Conservation (phyloP, 2,797 vertebrate species). For the Monodelphis domestica region DNA sequence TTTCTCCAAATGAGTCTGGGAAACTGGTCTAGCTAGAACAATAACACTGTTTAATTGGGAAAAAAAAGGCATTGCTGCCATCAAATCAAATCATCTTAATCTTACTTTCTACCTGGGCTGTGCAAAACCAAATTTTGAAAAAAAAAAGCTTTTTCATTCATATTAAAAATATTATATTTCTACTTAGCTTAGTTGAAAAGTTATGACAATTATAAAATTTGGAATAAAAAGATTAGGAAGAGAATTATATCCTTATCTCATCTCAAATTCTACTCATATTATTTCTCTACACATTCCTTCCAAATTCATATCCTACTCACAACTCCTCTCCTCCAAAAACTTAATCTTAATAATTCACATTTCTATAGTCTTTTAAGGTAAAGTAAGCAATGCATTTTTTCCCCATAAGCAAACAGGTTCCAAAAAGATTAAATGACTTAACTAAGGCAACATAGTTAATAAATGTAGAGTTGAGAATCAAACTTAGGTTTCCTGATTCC, state of each 20-base stretch:
- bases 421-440: too few relatives aligned
- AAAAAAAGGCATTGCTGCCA: not conserved
- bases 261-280: constrained; percentile 41
- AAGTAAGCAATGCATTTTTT: constrained; percentile 6
- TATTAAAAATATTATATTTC: not conserved
- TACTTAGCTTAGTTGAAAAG: constrained; percentile 30
- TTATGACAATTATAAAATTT: not conserved
- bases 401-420: not conserved
- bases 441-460: not conserved
- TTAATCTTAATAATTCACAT: not conserved
- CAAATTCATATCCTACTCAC: constrained; percentile 1
- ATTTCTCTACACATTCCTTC: constrained; percentile 31
- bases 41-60: not conserved
- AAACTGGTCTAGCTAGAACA: not conserved
- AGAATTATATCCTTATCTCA: constrained; percentile 15
- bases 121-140: constrained; percentile 10
- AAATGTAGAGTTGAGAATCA: not conserved
- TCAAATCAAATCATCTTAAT: constrained; percentile 26
- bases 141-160: constrained; percentile 20
- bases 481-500: not conserved
- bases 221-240: constrained; percentile 12
- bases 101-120: not conserved
- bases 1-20: not conserved
- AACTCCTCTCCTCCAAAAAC: not conserved
- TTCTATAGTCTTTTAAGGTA: not conserved